phyloP scores from a whole-genome alignment of 2,797 vertebrate species.

The Chelonia mydas region DNA sequence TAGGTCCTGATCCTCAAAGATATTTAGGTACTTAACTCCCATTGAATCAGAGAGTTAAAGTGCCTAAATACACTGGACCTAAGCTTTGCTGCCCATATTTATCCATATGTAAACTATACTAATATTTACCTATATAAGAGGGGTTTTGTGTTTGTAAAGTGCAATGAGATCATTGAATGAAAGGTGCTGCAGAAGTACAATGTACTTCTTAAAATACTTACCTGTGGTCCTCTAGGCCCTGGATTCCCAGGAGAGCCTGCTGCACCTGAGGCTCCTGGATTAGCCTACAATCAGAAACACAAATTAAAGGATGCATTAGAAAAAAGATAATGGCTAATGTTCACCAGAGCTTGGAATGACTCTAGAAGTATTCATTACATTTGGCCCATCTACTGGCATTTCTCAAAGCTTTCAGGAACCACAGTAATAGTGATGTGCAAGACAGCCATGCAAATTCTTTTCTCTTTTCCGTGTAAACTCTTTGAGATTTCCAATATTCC shows the following conservation, averaged over 20 bases:
- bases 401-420: not conserved
- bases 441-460: not conserved
- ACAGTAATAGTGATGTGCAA: not conserved
- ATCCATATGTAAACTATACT: not conserved
- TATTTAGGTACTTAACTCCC: not conserved
- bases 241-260: slow-evolving; percentile 78
- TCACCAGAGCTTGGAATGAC: not conserved
- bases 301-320: not conserved
- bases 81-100: not conserved
- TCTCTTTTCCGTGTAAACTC: not conserved
- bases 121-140: fast-evolving
- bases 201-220: slow-evolving; percentile 54
- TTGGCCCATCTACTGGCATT: not conserved
- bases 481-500: not conserved
- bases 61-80: not conserved
- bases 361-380: not conserved
- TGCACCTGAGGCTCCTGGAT: slow-evolving; percentile 78
- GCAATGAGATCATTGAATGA: not conserved
- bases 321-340: not conserved
- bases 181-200: not conserved
- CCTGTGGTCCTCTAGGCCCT: slow-evolving; percentile 86
- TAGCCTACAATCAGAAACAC: slow-evolving; percentile 78
- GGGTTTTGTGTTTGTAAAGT: not conserved
- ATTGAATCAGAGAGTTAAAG: not conserved
- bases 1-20: not conserved